Base-by-base conservation (phyloP, 2,888 invertebrate genomes). In the Napeogenes inachia region DNA sequence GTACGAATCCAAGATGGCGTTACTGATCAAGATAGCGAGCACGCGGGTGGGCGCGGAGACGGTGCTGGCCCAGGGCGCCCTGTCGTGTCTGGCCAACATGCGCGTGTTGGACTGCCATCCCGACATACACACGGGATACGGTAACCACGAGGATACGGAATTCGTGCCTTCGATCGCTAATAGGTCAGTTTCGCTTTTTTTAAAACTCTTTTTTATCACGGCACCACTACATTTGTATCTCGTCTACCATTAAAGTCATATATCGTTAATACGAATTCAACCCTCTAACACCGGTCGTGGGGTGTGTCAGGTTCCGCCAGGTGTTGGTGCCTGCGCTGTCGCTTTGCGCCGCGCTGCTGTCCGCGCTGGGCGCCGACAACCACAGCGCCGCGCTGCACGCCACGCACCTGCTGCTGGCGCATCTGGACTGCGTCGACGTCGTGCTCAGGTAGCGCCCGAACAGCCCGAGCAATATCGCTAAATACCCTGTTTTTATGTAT, bases 1-100 rank as follows among this genome's bases (percentile, higher is more conserved):
- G 13, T 98, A 96, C 84, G 96, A 97, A 81, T 95, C 97, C 0
- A 96, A 96, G 87, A 94, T 98, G 94, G 93, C 95, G 46, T 92
- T 96, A 69, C 89, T 97, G 21, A 91, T 93, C 59, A 92, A 94
- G 75, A 89, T 96, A 72, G 94, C 95, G 0, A 92, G 93, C 6
- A 92, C 92, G 0, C 91, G 93, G 66, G 75, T 91, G 12, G 97
- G 97, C 74, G 94, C 93, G 0, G 93, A 94, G 78, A 93, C 95
- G 0, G 82, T 95, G 53, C 91, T 95, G 60, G 94, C 97, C 74
- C 92, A 96, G 66, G 95, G 95, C 32, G 93, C 94, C 59, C 91
- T 95, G 13, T 92, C 94, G 4, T 94, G 67, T 56, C 75, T 91
- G 13, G 94, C 95, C 33, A 92, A 92, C 64, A 93, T 96, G 93